Evolutionary conservation across 2,113 vertebrate species (phyloP), one percentile per base, ranked within the genome.

Genomic region (Colius striatus): DNA sequence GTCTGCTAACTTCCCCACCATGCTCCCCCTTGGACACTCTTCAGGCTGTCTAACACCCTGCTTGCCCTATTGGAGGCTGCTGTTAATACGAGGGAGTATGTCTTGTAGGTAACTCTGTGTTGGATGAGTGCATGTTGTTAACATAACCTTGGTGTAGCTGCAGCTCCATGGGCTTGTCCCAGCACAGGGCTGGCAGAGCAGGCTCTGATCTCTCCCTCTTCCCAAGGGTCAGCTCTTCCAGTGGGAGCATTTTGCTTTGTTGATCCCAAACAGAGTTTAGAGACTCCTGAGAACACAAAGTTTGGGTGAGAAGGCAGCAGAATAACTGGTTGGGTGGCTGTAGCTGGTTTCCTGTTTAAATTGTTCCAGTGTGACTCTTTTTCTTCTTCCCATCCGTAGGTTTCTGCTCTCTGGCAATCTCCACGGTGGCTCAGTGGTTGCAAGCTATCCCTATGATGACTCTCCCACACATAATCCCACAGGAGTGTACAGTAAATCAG

Each of bases 371-470:
- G 4, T 66, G 36, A 86, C 65, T 45, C 7, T 84, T 20, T 45
- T 45, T 92, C 50, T 43, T 78, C 53, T 96, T 89, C 87, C 90
- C 78, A 87, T 62, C 78, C 6, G n/a, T 94, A 99, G 99, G 95
- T 99, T 99, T 89, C 99, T 99, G 68, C 98, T 99, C 71, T 99
- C 99, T 27, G 99, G 98, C 89, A 99, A 99, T 96, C 98, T 99
- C 43, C 99, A 99, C 0, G 99, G 99, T 10, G 99, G 99, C 82
- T 98, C 99, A 0, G 99, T 99, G 88, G 99, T 99, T 55, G 99
- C 99, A 92, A 99, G 99, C 97, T 99, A 99, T 96, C 99, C 99
- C 32, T 99, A 98, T 21, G 99, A 99, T 65, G 99, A 99, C 97
- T 99, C 99, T 17, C 93, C 96, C 47, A 71, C 57, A 4, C 99